Conservation (phyloP, 2,113 vertebrate genomes). For the Dryoscopus gambensis region DNA sequence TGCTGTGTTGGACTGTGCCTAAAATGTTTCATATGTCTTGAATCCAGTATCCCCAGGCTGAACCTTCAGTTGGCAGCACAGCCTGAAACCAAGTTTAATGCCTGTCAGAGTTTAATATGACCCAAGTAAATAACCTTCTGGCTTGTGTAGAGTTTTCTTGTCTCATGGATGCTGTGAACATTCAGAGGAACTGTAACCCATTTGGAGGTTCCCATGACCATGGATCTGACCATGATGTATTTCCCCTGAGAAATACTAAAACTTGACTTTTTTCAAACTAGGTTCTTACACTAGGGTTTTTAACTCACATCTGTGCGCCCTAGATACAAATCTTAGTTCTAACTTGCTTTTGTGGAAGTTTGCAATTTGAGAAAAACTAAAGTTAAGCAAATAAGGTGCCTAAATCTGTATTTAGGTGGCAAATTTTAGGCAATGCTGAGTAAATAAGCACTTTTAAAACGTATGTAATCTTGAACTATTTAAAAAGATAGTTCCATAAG, state of each 20-base stretch:
- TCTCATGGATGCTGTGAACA: neutral
- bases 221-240: neutral
- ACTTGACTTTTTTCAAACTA: neutral
- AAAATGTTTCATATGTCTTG: neutral
- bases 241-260: neutral
- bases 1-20: neutral
- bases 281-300: neutral
- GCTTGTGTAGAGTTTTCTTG: neutral
- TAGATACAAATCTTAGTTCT: neutral
- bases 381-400: neutral
- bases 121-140: neutral
- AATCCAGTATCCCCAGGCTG: neutral
- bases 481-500: neutral
- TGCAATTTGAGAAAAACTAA: neutral
- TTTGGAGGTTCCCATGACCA: neutral
- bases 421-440: neutral
- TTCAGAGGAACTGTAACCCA: neutral
- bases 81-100: neutral
- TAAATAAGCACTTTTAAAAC: neutral
- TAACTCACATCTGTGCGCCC: neutral
- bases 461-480: neutral
- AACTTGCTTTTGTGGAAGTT: neutral
- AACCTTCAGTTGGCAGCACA: neutral
- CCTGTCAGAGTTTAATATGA: neutral
- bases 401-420: neutral